These are phyloP conservation scores for Drosophila nigromelanica DNA, from an alignment of 1,140 invertebrate genomes.

Conservation along the genomic window DNA sequence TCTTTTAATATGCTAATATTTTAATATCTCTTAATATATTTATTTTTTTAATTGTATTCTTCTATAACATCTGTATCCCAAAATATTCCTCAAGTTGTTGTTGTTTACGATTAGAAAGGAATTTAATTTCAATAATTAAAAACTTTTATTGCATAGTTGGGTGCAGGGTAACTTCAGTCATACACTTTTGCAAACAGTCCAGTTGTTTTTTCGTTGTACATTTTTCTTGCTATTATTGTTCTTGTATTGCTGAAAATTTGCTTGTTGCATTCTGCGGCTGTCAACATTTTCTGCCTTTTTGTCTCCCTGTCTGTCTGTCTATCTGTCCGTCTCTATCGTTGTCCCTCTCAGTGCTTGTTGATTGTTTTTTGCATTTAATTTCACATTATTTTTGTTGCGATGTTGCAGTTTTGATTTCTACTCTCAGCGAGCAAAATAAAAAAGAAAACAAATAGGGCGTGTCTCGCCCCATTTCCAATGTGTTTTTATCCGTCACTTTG, in stretches of 20 bases:
- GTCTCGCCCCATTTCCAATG: constrained; percentile 25
- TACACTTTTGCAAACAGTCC: not conserved
- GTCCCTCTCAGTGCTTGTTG: constrained; percentile 32
- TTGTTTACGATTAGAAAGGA: no score
- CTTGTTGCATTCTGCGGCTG: constrained; percentile 44
- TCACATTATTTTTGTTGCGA: constrained; percentile 65
- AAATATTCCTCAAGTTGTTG: no score
- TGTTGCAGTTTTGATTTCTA: constrained; percentile 72
- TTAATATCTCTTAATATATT: no score
- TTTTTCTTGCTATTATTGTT: constrained; percentile 6
- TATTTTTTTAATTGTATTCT: no score
- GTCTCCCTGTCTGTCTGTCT: constrained; percentile 3
- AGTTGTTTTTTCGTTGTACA: no score
- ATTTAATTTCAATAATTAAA: no score
- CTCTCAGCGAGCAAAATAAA: constrained; percentile 20
- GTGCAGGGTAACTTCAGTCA: not conserved
- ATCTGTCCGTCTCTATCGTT: constrained; percentile 7
- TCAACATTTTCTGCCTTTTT: constrained; percentile 37
- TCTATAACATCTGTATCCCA: no score
- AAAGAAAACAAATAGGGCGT: constrained; percentile 54
- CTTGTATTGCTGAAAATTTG: constrained; percentile 29
- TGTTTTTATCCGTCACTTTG: constrained; percentile 42
- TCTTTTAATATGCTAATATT: no score
- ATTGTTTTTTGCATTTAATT: constrained; percentile 74
- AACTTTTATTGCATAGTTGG: not conserved